phyloP scores from a whole-genome alignment of 2,888 invertebrate genomes.

The Drosophila prostipennis region DNA sequence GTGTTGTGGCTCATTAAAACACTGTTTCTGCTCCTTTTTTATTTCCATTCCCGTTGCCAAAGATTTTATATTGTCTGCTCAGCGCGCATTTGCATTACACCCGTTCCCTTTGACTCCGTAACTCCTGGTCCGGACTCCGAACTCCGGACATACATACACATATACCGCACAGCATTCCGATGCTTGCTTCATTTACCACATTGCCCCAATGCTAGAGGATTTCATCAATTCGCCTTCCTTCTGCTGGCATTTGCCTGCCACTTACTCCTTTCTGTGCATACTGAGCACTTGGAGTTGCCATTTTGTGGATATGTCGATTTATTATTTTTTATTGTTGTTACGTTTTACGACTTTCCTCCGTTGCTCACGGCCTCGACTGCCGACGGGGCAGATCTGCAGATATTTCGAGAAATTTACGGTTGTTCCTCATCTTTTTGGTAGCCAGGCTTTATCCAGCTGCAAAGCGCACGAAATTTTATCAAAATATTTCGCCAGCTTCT shows the following conservation, averaged over 20 bases:
- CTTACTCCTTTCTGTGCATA: conserved; percentile 54
- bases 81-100: conserved; percentile 42
- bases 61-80: conserved; percentile 40
- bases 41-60: conserved; percentile 20
- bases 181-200: conserved; percentile 63
- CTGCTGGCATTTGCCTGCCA: conserved; percentile 28
- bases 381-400: conserved; percentile 55
- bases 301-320: conserved; percentile 79
- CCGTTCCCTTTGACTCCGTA: conserved; percentile 1
- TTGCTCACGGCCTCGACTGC: conserved; percentile 32
- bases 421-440: conserved; percentile 42
- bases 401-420: conserved; percentile 62
- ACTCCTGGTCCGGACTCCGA: conserved; percentile 1
- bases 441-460: conserved; percentile 36
- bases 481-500: conserved; percentile 56
- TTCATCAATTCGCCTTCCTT: conserved; percentile 52
- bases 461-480: conserved; percentile 47
- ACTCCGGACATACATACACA: neutral
- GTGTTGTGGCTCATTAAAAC: conserved; percentile 49
- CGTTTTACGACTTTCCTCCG: conserved; percentile 71
- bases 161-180: conserved; percentile 44
- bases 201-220: conserved; percentile 49
- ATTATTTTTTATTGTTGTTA: conserved; percentile 79
- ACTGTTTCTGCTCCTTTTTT: conserved; percentile 39
- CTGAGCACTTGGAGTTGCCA: conserved; percentile 63